Evolutionary conservation across 2,797 vertebrate genomes (phyloP).

Genomic region (Heteromormyrus szaboi): DNA sequence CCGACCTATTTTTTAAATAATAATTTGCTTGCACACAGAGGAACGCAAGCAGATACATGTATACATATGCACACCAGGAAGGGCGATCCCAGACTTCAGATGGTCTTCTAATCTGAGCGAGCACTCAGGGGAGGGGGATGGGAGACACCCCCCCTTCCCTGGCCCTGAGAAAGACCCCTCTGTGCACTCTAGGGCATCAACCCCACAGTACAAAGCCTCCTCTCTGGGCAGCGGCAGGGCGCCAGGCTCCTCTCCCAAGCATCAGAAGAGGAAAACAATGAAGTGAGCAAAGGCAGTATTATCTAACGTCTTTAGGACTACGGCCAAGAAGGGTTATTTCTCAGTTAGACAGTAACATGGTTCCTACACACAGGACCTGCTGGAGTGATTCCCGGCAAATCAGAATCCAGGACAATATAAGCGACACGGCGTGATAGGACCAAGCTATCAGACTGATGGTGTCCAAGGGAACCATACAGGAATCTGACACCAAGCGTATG

Average conservation of each 20-base stretch:
- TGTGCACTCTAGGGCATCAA: not conserved
- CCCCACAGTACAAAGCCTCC: not conserved
- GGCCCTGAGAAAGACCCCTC: slow-evolving; percentile 21
- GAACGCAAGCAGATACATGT: not conserved
- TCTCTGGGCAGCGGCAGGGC: not conserved
- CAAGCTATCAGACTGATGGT: not conserved
- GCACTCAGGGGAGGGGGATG: not conserved
- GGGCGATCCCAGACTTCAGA: not conserved
- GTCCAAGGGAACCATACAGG: not conserved
- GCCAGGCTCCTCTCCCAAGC: not conserved
- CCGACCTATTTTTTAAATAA: not conserved
- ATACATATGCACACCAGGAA: not conserved
- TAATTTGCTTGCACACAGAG: not conserved
- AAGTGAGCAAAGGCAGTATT: not conserved
- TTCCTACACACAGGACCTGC: not conserved
- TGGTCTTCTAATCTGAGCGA: not conserved
- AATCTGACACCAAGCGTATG: not conserved
- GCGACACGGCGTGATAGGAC: not conserved
- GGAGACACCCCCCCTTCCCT: not conserved
- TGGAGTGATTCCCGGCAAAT: not conserved
- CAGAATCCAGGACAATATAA: not conserved
- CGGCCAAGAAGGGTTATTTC: not conserved
- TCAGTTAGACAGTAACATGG: not conserved
- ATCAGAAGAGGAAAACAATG: not conserved
- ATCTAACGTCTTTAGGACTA: not conserved